These are phyloP conservation scores for Bubo bubo DNA, from an alignment of 2,113 vertebrate species.

Conservation along the genomic window DNA sequence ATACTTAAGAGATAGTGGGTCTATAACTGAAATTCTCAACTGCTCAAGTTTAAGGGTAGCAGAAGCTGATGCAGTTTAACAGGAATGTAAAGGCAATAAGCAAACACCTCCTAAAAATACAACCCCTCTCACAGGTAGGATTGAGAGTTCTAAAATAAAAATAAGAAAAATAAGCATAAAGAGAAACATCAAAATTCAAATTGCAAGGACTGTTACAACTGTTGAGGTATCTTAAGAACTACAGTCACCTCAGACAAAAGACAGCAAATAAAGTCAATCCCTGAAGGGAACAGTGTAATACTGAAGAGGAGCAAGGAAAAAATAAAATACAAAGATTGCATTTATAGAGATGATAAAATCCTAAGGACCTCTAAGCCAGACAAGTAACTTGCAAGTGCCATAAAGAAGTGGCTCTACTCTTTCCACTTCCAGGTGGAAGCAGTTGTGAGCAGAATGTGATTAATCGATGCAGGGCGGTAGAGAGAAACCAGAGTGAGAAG, in stretches of 20 bases:
- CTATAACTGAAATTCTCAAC: constrained; percentile 13
- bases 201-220: neutral
- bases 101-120: constrained; percentile 8
- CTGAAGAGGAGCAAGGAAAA: neutral
- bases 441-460: neutral
- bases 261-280: neutral
- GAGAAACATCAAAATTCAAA: constrained; percentile 13
- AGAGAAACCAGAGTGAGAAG: neutral
- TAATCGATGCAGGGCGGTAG: neutral
- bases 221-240: neutral
- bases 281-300: neutral
- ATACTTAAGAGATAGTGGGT: neutral
- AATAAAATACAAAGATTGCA: neutral
- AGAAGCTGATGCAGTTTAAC: neutral
- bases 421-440: neutral
- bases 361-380: neutral
- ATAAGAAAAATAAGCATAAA: neutral
- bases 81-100: neutral
- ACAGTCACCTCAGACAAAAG: neutral
- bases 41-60: neutral
- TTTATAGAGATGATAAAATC: neutral
- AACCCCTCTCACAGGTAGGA: neutral
- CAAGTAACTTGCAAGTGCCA: neutral
- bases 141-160: neutral
- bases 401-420: neutral